These are phyloP conservation scores for Quadriops clusia DNA, from an alignment of 2,888 invertebrate species.

Conservation along the genomic window DNA sequence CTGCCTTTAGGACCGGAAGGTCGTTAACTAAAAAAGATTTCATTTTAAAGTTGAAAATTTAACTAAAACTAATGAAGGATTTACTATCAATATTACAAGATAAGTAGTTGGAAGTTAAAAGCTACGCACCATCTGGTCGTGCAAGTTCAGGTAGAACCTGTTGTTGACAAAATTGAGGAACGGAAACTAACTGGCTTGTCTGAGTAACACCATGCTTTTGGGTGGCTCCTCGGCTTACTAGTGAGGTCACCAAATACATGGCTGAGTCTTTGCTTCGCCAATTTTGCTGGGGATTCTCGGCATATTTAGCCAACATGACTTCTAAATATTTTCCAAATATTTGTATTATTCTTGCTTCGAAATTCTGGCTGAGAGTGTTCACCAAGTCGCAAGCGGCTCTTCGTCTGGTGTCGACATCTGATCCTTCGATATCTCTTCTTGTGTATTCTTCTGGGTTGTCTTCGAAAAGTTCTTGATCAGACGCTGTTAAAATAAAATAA, in stretches of 20 bases:
- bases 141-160: slow-evolving; percentile 82
- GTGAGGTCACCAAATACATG: slow-evolving; percentile 88
- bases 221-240: slow-evolving; percentile 82
- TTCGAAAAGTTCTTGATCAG: slow-evolving; percentile 93
- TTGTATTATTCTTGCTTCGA: slow-evolving; percentile 76
- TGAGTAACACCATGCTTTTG: slow-evolving; percentile 85
- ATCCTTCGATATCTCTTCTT: slow-evolving; percentile 92
- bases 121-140: slow-evolving; percentile 50
- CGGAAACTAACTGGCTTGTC: slow-evolving; percentile 78
- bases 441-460: slow-evolving; percentile 98
- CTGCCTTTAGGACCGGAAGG: slow-evolving; percentile 87
- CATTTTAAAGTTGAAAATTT: slow-evolving; percentile 10
- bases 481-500: slow-evolving; percentile 40
- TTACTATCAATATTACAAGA: too few species aligned
- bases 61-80: too few species aligned
- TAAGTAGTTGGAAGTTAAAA: neutral
- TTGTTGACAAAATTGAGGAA: slow-evolving; percentile 77
- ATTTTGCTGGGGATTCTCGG: slow-evolving; percentile 58
- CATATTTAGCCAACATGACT: slow-evolving; percentile 69
- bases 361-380: slow-evolving; percentile 76
- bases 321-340: slow-evolving; percentile 78
- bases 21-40: slow-evolving; percentile 58
- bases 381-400: slow-evolving; percentile 96
- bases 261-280: slow-evolving; percentile 97
- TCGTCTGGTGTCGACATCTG: slow-evolving; percentile 92